A percentile compares a stretch with the other conserved stretches of the same genome.
Evolutionary conservation across 1,140 invertebrate species (phyloP).

Genomic region (Chlorops oryzae): DNA sequence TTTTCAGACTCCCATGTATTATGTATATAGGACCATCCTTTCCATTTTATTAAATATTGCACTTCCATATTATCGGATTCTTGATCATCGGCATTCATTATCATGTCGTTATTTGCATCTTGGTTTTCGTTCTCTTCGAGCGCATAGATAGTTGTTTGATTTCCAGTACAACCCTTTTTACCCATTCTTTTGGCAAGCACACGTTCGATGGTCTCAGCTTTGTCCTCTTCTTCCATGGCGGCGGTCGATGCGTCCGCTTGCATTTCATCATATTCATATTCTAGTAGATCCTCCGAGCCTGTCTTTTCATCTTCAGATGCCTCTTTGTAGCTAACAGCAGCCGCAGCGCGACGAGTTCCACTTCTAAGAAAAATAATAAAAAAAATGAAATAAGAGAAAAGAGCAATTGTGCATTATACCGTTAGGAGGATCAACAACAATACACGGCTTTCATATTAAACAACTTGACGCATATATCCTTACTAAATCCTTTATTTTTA

Average conservation of each 20-base stretch:
- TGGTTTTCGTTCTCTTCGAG: slow-evolving; percentile 86
- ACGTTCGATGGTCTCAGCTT: slow-evolving; percentile 90
- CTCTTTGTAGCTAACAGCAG: slow-evolving; percentile 87
- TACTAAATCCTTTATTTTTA: too few species aligned
- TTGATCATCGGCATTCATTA: too few species aligned
- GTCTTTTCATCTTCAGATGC: slow-evolving; percentile 82
- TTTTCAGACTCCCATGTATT: slow-evolving; percentile 97
- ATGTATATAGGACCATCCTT: slow-evolving; percentile 98
- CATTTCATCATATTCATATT: slow-evolving; percentile 59
- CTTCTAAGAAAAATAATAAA: slow-evolving; percentile 21
- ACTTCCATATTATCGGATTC: slow-evolving; percentile 62
- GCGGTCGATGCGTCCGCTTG: slow-evolving; percentile 50
- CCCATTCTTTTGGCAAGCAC: slow-evolving; percentile 78
- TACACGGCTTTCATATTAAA: too few species aligned
- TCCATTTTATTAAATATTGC: slow-evolving; percentile 98
- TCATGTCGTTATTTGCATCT: slow-evolving; percentile 80
- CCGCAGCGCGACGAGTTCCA: slow-evolving; percentile 37
- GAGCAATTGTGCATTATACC: too few species aligned
- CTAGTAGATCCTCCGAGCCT: slow-evolving; percentile 84
- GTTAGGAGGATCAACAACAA: too few species aligned
- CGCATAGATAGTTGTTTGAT: slow-evolving; percentile 92
- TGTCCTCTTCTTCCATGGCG: slow-evolving; percentile 67
- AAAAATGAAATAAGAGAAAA: too few species aligned
- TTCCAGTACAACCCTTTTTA: slow-evolving; percentile 88
- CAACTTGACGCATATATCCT: too few species aligned